Conservation (phyloP, 2,888 invertebrate species). For the Diploptera punctata region DNA sequence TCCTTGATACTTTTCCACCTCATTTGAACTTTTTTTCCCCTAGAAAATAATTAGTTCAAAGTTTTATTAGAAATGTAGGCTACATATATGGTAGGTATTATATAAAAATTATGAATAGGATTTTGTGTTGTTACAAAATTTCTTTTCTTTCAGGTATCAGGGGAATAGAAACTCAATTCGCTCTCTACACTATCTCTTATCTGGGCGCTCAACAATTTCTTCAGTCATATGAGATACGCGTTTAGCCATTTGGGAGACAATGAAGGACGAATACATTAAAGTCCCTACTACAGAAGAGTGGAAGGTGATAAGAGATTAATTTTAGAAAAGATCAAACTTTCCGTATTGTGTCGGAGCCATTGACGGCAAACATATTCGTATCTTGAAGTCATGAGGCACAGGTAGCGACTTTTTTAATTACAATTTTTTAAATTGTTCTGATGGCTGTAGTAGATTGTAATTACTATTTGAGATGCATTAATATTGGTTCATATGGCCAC, state of each 20-base stretch:
- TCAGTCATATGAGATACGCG: neutral
- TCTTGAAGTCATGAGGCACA: constrained; percentile 39
- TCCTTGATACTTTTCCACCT: constrained; percentile 1
- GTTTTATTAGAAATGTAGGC: neutral
- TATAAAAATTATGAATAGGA: too few relatives aligned
- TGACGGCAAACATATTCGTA: constrained; percentile 48
- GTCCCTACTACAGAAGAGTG: constrained; percentile 44
- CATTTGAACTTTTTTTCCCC: constrained; percentile 6
- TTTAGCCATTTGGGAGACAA: neutral
- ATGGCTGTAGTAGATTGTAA: constrained; percentile 48
- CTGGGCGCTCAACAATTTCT: constrained; percentile 23
- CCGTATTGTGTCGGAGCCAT: constrained; percentile 47
- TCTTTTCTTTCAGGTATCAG: neutral
- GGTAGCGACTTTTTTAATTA: constrained; percentile 48
- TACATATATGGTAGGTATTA: too few relatives aligned
- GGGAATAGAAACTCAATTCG: neutral
- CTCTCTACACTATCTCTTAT: neutral
- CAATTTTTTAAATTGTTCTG: constrained; percentile 48
- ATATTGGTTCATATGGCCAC: constrained; percentile 46
- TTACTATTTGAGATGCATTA: constrained; percentile 47
- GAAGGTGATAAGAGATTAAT: constrained; percentile 46
- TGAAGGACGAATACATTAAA: neutral
- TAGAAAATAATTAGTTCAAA: neutral
- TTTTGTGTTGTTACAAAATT: neutral
- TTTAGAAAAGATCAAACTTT: constrained; percentile 47